phyloP scores from a whole-genome alignment of 1,140 invertebrate species.

The Cydia fagiglandana region DNA sequence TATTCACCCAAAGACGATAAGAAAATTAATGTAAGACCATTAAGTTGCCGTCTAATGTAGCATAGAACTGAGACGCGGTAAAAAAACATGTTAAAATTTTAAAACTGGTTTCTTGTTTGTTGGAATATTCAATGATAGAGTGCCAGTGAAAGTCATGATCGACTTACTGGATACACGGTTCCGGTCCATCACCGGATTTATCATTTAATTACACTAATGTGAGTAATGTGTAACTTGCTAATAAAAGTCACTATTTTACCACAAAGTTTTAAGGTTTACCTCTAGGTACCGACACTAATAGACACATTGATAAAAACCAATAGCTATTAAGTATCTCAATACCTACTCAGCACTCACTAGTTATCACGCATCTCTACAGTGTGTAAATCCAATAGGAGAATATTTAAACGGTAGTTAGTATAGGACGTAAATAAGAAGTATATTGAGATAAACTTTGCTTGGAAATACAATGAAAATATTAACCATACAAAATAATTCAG shows the following conservation, averaged over 20 bases:
- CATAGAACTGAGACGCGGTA: constrained; percentile 37
- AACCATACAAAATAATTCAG: too few relatives aligned
- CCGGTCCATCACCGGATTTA: constrained; percentile 61
- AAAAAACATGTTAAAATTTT: constrained; percentile 48
- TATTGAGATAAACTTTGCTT: too few relatives aligned
- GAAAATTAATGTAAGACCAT: constrained; percentile 41
- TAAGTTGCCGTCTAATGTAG: neutral
- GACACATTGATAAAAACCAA: too few relatives aligned
- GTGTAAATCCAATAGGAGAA: too few relatives aligned
- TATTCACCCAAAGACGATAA: constrained; percentile 40
- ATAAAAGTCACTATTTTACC: constrained; percentile 35
- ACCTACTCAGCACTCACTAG: too few relatives aligned
- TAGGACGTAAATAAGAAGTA: too few relatives aligned
- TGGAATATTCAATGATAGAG: constrained; percentile 72
- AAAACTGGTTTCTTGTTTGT: constrained; percentile 70
- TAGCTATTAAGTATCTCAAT: too few relatives aligned
- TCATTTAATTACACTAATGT: constrained; percentile 44
- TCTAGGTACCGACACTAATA: too few relatives aligned
- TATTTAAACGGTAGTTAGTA: too few relatives aligned
- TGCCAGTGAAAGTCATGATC: constrained; percentile 76
- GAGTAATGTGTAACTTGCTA: neutral
- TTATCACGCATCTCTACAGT: too few relatives aligned
- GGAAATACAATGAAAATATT: too few relatives aligned
- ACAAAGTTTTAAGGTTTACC: neutral
- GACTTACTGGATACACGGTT: constrained; percentile 66